These are phyloP conservation scores for Caloenas nicobarica DNA, from an alignment of 2,113 vertebrate species.

Conservation along the genomic window DNA sequence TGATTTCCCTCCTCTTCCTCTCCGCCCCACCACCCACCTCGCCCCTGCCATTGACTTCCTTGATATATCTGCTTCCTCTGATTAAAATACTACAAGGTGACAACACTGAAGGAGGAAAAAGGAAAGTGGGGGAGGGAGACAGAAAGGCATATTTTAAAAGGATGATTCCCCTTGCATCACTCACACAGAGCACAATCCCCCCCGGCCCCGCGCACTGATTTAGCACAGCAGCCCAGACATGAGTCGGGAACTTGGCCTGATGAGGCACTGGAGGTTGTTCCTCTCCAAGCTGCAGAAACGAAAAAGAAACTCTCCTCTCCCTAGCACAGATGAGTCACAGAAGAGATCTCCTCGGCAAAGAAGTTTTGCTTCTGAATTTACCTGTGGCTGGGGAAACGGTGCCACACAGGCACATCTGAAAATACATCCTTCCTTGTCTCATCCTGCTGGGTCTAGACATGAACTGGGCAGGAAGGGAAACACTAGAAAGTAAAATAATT, in stretches of 20 bases:
- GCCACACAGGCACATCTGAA: no score
- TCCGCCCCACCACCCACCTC: neutral
- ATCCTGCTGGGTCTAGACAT: neutral
- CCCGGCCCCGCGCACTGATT: rapidly evolving
- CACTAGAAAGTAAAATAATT: neutral
- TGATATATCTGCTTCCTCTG: conserved; percentile 78
- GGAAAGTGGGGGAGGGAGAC: conserved; percentile 38
- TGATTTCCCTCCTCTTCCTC: conserved; percentile 72
- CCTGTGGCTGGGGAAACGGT: neutral
- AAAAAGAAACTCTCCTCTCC: conserved; percentile 11
- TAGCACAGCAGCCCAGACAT: neutral
- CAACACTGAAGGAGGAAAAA: conserved; percentile 49
- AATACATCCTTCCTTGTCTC: neutral
- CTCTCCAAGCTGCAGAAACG: neutral
- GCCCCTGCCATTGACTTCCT: conserved; percentile 70
- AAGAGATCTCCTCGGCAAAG: neutral
- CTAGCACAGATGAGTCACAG: conserved; percentile 1
- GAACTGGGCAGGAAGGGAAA: neutral
- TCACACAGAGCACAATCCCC: neutral
- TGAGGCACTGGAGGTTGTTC: neutral
- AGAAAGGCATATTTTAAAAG: conserved; percentile 5
- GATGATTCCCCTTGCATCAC: neutral
- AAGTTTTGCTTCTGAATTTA: neutral
- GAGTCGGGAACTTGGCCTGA: neutral
- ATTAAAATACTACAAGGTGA: conserved; percentile 76